Percentiles rank a stretch among this genome's conserved stretches.
These are phyloP conservation scores for Limnephilus rhombicus DNA, from an alignment of 2,888 invertebrate genomes.

Conservation along the genomic window DNA sequence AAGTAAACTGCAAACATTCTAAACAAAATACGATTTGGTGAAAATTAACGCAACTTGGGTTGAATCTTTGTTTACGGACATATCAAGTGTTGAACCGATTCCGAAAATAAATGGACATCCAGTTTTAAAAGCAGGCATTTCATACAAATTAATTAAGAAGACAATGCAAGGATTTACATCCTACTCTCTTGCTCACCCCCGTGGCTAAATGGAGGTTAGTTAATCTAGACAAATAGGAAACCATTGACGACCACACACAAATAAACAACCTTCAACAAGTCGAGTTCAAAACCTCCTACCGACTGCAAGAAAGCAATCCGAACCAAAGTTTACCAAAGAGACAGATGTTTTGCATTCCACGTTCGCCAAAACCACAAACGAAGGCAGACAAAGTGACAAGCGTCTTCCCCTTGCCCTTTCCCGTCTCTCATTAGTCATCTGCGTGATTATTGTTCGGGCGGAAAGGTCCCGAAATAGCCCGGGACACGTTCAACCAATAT, in stretches of 20 bases:
- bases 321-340: not conserved
- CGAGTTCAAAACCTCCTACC: not conserved
- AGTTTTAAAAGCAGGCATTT: too few species aligned
- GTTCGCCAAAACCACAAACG: not conserved
- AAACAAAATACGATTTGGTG: too few species aligned
- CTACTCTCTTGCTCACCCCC: not conserved
- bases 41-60: too few species aligned
- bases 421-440: not conserved
- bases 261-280: not conserved
- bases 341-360: not conserved
- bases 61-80: too few species aligned
- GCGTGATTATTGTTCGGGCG: not conserved
- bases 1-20: too few species aligned
- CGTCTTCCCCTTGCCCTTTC: not conserved
- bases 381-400: not conserved
- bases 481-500: not conserved
- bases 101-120: too few species aligned
- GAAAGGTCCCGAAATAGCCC: constrained; percentile 1
- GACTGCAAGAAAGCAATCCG: not conserved
- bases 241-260: not conserved
- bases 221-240: not conserved
- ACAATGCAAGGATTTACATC: too few species aligned
- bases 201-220: not conserved
- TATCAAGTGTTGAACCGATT: too few species aligned
- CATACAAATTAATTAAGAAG: too few species aligned